Conservation (phyloP, 2,113 vertebrate species). For the Alexandromys fortis region DNA sequence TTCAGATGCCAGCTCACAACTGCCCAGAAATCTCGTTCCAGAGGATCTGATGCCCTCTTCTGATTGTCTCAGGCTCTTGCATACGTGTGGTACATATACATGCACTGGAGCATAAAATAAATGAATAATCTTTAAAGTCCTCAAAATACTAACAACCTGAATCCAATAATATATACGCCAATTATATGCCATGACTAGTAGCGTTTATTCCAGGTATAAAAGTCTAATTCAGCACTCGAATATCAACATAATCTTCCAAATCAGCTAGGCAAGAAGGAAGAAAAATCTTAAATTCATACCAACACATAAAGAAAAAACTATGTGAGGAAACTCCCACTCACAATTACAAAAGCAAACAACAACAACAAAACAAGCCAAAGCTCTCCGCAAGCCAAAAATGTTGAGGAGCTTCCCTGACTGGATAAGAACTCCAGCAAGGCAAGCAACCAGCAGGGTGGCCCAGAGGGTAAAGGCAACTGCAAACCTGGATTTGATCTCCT, state of each 20-base stretch:
- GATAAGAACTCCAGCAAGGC: not conserved
- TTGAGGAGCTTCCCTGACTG: not conserved
- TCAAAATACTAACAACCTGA: conserved; percentile 41
- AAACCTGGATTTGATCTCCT: not conserved
- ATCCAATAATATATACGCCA: conserved; percentile 12
- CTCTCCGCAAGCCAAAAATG: not conserved
- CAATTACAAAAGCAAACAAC: not conserved
- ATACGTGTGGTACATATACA: not conserved
- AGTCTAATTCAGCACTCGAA: conserved; percentile 21
- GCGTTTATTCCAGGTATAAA: not conserved
- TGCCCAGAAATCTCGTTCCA: no score
- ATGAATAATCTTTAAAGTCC: not conserved
- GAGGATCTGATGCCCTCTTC: not conserved
- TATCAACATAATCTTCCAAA: not conserved
- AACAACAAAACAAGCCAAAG: not conserved
- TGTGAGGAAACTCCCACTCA: not conserved
- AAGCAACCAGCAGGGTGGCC: not conserved
- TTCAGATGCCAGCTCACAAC: not conserved
- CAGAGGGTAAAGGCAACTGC: not conserved
- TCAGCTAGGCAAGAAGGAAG: not conserved
- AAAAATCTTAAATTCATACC: not conserved
- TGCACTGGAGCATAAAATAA: not conserved
- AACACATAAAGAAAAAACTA: not conserved
- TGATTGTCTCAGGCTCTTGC: not conserved
- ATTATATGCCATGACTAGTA: not conserved